Evolutionary conservation across 2,797 vertebrate species (phyloP).

Genomic region (Ciconia nigra): DNA sequence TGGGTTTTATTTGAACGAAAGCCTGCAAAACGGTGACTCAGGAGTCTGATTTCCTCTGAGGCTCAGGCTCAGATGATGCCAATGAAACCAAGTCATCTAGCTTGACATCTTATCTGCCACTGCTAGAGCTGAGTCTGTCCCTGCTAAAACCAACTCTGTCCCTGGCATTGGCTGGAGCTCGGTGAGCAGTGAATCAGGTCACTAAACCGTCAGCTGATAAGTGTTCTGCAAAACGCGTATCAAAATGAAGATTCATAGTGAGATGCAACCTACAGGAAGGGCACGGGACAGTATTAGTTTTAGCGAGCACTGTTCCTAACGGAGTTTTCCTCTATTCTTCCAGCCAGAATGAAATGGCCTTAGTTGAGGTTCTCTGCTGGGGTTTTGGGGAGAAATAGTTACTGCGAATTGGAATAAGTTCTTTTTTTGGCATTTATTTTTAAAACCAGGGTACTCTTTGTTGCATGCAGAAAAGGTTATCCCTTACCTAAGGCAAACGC

Average conservation of each 20-base stretch:
- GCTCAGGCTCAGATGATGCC: neutral
- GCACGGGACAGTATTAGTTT: neutral
- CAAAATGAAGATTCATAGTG: neutral
- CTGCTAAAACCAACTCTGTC: neutral
- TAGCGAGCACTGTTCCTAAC: neutral
- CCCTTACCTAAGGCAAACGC: neutral
- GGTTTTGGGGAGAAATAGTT: neutral
- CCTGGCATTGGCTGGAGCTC: neutral
- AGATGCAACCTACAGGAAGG: neutral
- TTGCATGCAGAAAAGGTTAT: neutral
- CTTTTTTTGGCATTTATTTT: neutral
- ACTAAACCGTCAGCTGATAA: neutral
- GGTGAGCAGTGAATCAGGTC: neutral
- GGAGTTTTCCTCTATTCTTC: neutral
- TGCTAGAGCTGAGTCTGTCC: neutral
- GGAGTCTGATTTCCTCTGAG: neutral
- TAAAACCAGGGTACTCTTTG: neutral
- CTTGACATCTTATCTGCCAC: neutral
- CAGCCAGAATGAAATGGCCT: neutral
- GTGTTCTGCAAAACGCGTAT: fast-evolving
- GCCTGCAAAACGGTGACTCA: neutral
- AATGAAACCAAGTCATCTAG: neutral
- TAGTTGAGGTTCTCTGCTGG: neutral
- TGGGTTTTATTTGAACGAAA: neutral
- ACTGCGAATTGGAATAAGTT: fast-evolving